Conservation (phyloP, 2,113 vertebrate species). For the Petromus typicus region DNA sequence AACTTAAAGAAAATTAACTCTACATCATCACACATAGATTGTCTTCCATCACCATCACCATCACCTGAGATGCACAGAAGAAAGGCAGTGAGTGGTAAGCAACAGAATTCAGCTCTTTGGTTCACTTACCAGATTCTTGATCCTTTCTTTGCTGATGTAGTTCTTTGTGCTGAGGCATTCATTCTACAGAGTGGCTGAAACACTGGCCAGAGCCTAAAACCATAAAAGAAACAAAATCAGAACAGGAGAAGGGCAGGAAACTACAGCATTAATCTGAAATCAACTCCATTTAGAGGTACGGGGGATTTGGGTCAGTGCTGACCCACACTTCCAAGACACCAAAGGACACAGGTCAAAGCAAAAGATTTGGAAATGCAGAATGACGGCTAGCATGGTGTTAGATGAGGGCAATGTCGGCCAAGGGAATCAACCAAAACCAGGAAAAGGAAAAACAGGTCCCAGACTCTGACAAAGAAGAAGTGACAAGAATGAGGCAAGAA, state of each 20-base stretch:
- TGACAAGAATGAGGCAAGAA: neutral
- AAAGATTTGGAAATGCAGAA: neutral
- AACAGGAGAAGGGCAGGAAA: neutral
- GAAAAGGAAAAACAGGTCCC: neutral
- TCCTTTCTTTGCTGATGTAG: neutral
- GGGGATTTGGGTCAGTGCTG: neutral
- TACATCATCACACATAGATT: conserved; percentile 94
- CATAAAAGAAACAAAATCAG: neutral
- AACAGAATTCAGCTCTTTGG: neutral
- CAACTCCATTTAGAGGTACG: neutral
- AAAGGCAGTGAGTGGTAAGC: conserved; percentile 92
- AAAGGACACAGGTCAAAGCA: neutral
- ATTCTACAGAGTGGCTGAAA: neutral
- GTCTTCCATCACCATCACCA: conserved; percentile 94
- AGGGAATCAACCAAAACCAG: neutral
- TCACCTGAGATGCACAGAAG: conserved; percentile 90
- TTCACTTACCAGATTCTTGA: neutral
- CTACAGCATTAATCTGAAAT: neutral
- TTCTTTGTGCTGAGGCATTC: neutral
- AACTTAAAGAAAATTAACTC: conserved; percentile 93
- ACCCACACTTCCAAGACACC: neutral
- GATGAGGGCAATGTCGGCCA: neutral
- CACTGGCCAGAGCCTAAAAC: neutral
- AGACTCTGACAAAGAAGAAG: neutral
- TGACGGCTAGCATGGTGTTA: neutral